Base-by-base conservation (phyloP, 30 jellyfish, hydroid and myxozoan genomes). In the Turritopsis rubra region DNA sequence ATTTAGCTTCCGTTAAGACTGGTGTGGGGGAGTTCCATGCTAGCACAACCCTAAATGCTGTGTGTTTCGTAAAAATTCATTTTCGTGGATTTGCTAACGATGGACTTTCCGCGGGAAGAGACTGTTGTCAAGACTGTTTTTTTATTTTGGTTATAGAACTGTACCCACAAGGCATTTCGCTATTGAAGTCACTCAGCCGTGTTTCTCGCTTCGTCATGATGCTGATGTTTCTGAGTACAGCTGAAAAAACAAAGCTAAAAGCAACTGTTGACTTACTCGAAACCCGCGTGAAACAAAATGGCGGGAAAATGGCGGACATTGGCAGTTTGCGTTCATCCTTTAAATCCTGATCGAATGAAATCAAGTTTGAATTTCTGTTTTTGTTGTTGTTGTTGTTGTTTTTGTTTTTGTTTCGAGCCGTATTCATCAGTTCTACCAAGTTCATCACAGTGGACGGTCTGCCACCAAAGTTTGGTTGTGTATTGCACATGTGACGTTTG, bases 211-310 rank as follows among this genome's bases (percentile, higher is more conserved):
- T 82, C 41, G 28, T 71, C 7, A 82, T 71, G 52, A 82, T 82
- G 75, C 31, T 82, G 30, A n/a, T 82, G 72, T 82, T 82, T 28
- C 88, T 82, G 0, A 71, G 84, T 21, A 82, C 88, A 16, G 52
- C 82, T 5, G 88, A 82, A 18, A 82, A 82, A 54, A 26, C 88
- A 13, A 16, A 60, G 73, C 29, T 82, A 16, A 82, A 82, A 71
- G 19, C 88, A 22, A 65, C 88, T 3, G 66, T 82, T 0, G 88
- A 82, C 24, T 29, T 71, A 65, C 66, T 82, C 52, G 88, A 82
- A 82, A 7, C 16, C 20, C 41, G 88, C 28, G 88, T 71, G 0
- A 82, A 82, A 82, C 84, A 65, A 29, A 71, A 65, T n/a, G 88
- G 84, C 26, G 88, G 71, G 25, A 82, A 82, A 71, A 66, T 21